These are phyloP conservation scores for Contarinia nasturtii DNA, from an alignment of 1,140 invertebrate species.

Conservation along the genomic window DNA sequence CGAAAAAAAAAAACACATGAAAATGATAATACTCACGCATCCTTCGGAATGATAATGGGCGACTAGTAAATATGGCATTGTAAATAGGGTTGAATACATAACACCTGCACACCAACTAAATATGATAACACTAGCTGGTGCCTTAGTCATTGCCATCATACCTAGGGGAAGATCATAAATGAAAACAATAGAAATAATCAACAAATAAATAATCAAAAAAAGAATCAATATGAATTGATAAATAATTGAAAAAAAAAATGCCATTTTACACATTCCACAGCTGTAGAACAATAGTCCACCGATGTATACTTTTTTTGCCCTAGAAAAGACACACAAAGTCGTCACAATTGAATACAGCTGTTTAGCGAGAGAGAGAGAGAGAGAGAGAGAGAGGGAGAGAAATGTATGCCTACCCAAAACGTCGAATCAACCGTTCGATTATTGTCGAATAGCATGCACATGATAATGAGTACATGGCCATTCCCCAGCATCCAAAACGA, in stretches of 20 bases:
- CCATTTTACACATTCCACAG: constrained; percentile 50
- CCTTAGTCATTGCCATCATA: constrained; percentile 59
- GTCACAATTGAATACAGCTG: not conserved
- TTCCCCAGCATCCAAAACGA: constrained; percentile 86
- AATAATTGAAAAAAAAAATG: too few species aligned
- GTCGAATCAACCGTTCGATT: constrained; percentile 72
- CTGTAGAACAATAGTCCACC: constrained; percentile 80
- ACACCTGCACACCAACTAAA: constrained; percentile 84
- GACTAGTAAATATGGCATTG: constrained; percentile 86
- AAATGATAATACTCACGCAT: constrained; percentile 51
- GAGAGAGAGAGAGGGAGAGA: too few species aligned
- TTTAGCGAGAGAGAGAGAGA: too few species aligned
- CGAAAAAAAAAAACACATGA: too few species aligned
- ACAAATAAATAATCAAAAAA: too few species aligned
- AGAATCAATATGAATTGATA: too few species aligned
- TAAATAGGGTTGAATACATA: constrained; percentile 94
- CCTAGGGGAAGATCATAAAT: too few species aligned
- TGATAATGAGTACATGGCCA: constrained; percentile 89
- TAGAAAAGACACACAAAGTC: constrained; percentile 25
- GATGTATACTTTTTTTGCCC: constrained; percentile 72
- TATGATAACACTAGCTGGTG: constrained; percentile 61
- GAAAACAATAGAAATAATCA: too few species aligned
- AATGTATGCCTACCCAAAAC: constrained; percentile 45
- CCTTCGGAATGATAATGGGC: constrained; percentile 81
- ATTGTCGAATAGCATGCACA: constrained; percentile 80